Conservation (phyloP, 2,113 vertebrate species). For the Rhinogobius similis region DNA sequence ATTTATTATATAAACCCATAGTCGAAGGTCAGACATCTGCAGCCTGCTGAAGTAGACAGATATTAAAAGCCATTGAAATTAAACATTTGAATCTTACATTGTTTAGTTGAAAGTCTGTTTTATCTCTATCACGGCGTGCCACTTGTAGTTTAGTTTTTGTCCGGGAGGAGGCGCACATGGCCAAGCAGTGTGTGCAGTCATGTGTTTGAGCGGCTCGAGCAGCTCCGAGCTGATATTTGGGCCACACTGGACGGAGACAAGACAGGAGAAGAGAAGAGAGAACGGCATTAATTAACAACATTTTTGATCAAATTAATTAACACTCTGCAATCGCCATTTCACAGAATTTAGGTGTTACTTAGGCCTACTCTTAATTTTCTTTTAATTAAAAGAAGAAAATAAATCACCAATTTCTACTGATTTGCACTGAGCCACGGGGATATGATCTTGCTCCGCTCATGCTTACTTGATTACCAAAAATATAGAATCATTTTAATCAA, state of each 20-base stretch:
- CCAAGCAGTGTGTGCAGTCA: conserved; percentile 84
- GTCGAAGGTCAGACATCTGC: background rate
- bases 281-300: conserved; percentile 10
- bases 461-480: background rate
- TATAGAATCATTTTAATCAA: background rate
- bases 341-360: background rate
- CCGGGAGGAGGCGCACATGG: conserved; percentile 95
- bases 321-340: background rate
- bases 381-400: background rate
- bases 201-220: conserved; percentile 39
- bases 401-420: background rate
- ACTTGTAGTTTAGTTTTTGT: conserved; percentile 52
- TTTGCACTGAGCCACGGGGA: background rate
- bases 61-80: background rate
- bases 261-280: conserved; percentile 34
- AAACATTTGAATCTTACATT: background rate
- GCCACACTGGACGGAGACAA: conserved; percentile 32
- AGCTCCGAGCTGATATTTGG: conserved; percentile 35
- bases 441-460: background rate
- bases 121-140: background rate
- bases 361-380: background rate
- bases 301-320: conserved; percentile 7
- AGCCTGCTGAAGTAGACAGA: background rate
- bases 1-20: background rate
- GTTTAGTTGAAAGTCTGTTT: background rate